phyloP scores from a whole-genome alignment of 2,113 vertebrate genomes.

The Oreochromis aureus region DNA sequence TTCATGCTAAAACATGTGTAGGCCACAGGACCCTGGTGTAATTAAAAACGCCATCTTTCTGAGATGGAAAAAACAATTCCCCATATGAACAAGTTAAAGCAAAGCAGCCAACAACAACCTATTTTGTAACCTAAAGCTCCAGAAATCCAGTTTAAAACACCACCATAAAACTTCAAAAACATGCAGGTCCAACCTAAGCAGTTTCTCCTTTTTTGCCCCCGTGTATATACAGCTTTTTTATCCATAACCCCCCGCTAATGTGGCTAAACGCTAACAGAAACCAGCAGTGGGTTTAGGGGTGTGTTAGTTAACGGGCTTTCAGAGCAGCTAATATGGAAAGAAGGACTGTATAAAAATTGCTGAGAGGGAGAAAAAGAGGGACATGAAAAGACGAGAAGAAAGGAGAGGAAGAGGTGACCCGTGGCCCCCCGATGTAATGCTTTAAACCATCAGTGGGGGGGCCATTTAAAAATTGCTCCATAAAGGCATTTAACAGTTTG shows the following conservation, averaged over 20 bases:
- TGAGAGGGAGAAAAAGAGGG: constrained; percentile 47
- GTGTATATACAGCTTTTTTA: background rate
- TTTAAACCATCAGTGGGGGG: constrained; percentile 52
- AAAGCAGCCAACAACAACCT: constrained; percentile 1
- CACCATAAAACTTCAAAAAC: constrained; percentile 60
- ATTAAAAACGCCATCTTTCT: background rate
- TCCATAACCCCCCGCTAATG: constrained; percentile 37
- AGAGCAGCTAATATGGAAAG: constrained; percentile 57
- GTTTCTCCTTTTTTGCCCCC: background rate
- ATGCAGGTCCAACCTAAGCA: constrained; percentile 6
- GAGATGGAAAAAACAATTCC: background rate
- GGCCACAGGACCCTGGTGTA: background rate
- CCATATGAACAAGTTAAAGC: background rate
- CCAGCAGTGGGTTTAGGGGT: constrained; percentile 45
- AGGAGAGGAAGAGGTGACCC: constrained; percentile 59
- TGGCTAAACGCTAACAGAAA: constrained; percentile 64
- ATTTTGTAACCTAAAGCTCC: constrained; percentile 11
- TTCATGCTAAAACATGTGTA: background rate
- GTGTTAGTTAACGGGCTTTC: constrained; percentile 42
- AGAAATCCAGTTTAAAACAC: constrained; percentile 35
- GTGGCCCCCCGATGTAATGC: constrained; percentile 51
- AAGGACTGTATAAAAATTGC: constrained; percentile 53
- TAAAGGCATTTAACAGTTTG: constrained; percentile 45
- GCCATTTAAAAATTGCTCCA: constrained; percentile 38
- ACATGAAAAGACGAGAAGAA: constrained; percentile 62